Percentiles rank a stretch among this genome's conserved stretches.
phyloP scores from a whole-genome alignment of 2,888 invertebrate species.

The Crocallis elinguaria region DNA sequence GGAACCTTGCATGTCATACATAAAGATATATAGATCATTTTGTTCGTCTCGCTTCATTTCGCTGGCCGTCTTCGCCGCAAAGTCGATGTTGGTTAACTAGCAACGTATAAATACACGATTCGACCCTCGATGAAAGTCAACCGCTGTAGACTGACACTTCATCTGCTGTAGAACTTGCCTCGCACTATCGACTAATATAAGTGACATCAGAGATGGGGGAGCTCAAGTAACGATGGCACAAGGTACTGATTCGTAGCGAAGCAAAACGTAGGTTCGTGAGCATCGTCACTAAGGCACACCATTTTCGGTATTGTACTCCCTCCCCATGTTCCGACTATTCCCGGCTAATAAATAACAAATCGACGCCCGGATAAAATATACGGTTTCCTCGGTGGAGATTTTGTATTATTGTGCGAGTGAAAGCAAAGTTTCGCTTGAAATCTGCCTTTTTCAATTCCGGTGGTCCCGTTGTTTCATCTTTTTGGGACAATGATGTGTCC shows the following conservation, averaged over 20 bases:
- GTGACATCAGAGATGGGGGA: slow-evolving; percentile 55
- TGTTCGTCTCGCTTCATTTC: slow-evolving; percentile 73
- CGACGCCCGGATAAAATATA: slow-evolving; percentile 81
- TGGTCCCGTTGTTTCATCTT: slow-evolving; percentile 43
- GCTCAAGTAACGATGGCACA: slow-evolving; percentile 60
- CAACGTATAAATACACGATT: slow-evolving; percentile 70
- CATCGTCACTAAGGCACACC: slow-evolving; percentile 79
- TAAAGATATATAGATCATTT: slow-evolving; percentile 67
- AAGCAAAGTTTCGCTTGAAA: slow-evolving; percentile 59
- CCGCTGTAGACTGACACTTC: slow-evolving; percentile 61
- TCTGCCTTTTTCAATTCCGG: slow-evolving; percentile 60
- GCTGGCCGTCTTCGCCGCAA: slow-evolving; percentile 66
- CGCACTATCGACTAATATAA: slow-evolving; percentile 46
- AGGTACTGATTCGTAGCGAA: slow-evolving; percentile 61
- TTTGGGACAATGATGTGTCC: slow-evolving; percentile 37
- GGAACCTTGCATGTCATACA: slow-evolving; percentile 63
- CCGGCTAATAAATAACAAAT: slow-evolving; percentile 84
- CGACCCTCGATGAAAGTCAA: slow-evolving; percentile 58
- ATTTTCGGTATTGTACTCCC: slow-evolving; percentile 77
- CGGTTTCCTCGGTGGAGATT: slow-evolving; percentile 73
- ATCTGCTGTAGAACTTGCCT: slow-evolving; percentile 52
- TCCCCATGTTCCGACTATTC: slow-evolving; percentile 81
- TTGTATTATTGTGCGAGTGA: slow-evolving; percentile 60
- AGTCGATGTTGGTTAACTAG: slow-evolving; percentile 71
- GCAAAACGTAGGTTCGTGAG: slow-evolving; percentile 69